Evolutionary conservation across 2,113 vertebrate species (phyloP), one percentile per base, ranked within the genome.

Genomic region (Porphyrio hochstetteri): DNA sequence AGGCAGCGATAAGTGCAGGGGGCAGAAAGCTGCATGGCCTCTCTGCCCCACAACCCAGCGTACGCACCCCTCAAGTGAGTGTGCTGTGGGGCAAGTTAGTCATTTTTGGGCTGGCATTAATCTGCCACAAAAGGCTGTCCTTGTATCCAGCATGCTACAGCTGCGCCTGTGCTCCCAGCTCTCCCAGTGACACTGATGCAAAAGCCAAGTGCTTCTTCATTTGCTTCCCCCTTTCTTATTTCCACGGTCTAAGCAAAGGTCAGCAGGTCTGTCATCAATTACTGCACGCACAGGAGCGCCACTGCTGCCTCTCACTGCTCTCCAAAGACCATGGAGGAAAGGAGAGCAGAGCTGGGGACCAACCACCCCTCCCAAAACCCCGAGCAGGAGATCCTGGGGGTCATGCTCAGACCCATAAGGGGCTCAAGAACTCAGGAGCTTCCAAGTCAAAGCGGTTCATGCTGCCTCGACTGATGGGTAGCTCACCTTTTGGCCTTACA

Each of bases 351-450:
- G 15, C 18, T 33, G 55, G 8, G 16, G 11, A 48, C 40, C 0
- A 0, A 16, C 7, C 36, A n/a, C 27, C 14, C 2, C 14, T 18
- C 21, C 15, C 70, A 60, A 20, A 25, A 15, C 29, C 27, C 7
- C 4, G 24, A 67, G 44, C 17, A 10, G 20, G 36, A 2, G 0
- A 7, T 15, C 35, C 1, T 0, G 5, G 16, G 12, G 24, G 6
- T 64, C 16, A 2, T 5, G n/a, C 21, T 65, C 24, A 44, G 27
- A 68, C 29, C 36, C 2, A 0, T 8, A 23, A 64, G 6, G n/a
- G 13, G 5, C 33, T 80, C 19, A 63, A 75, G 52, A 48, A 13
- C 18, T 40, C 42, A 44, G 38, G 36, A 28, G 5, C 11, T 82
- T 67, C 44, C 31, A 50, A 46, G 14, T 16, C 38, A 10, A 59